Evolutionary conservation across 2,888 invertebrate species (phyloP).

Genomic region (Dryocosmus kuriphilus): DNA sequence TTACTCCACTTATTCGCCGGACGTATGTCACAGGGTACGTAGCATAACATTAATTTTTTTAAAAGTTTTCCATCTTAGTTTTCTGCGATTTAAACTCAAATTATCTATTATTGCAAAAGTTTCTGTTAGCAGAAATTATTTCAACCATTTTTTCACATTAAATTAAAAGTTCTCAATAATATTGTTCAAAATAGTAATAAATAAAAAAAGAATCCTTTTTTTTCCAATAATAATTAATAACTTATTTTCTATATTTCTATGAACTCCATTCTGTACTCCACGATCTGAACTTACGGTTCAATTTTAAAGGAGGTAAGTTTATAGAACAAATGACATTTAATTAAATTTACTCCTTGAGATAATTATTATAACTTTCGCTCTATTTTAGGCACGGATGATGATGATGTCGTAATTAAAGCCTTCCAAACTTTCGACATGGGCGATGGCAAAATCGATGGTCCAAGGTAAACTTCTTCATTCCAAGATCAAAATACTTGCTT

Average conservation of each 20-base stretch:
- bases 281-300: background rate
- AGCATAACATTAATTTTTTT: no score
- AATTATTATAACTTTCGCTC: background rate
- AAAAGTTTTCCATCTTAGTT: no score
- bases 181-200: no score
- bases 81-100: no score
- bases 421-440: constrained; percentile 91
- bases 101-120: no score
- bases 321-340: background rate
- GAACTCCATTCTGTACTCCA: background rate
- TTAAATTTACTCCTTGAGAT: background rate
- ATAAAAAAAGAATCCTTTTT: no score
- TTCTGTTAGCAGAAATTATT: no score
- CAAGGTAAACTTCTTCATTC: constrained; percentile 44
- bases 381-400: constrained; percentile 87
- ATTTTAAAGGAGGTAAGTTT: constrained; percentile 31
- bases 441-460: constrained; percentile 55
- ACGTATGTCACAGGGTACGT: constrained; percentile 50
- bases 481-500: background rate
- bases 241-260: background rate
- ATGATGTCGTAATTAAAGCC: constrained; percentile 94
- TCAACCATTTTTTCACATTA: background rate
- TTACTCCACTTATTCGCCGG: constrained; percentile 51
- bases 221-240: background rate
- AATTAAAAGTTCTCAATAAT: no score